Base-by-base conservation (phyloP, 2,888 invertebrate genomes). In the Troglohyphantes excavatus region DNA sequence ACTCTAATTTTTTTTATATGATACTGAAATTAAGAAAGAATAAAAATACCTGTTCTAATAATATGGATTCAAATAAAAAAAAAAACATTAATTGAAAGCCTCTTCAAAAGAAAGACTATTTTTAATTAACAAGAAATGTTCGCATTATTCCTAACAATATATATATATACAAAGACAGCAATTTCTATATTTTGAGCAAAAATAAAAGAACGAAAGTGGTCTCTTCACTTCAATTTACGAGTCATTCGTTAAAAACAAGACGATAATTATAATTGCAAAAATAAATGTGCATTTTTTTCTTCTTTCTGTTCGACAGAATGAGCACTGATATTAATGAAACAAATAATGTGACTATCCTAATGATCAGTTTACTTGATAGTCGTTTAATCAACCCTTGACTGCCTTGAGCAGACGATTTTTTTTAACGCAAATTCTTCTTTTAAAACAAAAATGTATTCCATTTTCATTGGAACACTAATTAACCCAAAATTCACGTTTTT, bases 401-500 rank as follows among this genome's bases (percentile, higher is more conserved):
- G 88, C 88, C 88, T 75, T 75, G 68, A 88, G 88, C 88, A 59
- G 72, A 72, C 7, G 72, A 7, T 53, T 53, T 53, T 53, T 53
- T 53, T 53, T 3, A 5, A 17, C 53, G 53, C 29, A 21, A 26
- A 63, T 46, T 7, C 6, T 83, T 46, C 63, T 83, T 83, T 73
- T 29, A 19, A 21, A 75, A 82, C 72, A 87, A 87, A 87, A 79
- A 72, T 87, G 43, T 79, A 65, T 70, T 82, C 43, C 53, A 67
- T 68, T 82, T 88, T 88, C 88, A 82, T 88, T 67, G 59, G 73
- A 39, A 81, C 82, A 65, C 82, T 88, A 88, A 88, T 88, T 81
- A 88, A 88, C 88, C 88, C 73, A 82, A 88, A 88, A 73, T 88
- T 88, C 67, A 61, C 59, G 86, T 86, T 87, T 87, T 87, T 87